Evolutionary conservation across 64 coral and sea anemone genomes (phyloP).

Genomic region (Hydrozoanthus tunicans): DNA sequence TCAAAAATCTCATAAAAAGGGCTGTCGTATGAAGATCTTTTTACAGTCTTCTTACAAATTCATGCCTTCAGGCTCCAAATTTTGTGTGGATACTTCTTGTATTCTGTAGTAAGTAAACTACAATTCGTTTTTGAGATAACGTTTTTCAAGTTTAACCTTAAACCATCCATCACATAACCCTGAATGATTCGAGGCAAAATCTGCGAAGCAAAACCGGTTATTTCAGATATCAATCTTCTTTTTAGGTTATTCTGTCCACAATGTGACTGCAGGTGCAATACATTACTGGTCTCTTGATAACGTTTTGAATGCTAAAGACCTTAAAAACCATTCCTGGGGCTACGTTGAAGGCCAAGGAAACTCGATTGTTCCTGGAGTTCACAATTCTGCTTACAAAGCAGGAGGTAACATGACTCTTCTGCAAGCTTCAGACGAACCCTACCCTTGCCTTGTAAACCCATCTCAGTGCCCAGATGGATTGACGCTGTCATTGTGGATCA

Average conservation of each 20-base stretch:
- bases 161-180: too few species aligned
- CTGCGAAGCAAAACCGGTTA: too few species aligned
- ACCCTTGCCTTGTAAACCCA: slow-evolving; percentile 21
- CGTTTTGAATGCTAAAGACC: not conserved
- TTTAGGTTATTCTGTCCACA: slow-evolving; percentile 13
- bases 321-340: not conserved
- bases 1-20: too few species aligned
- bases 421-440: not conserved
- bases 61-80: too few species aligned
- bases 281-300: slow-evolving; percentile 43
- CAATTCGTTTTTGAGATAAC: too few species aligned
- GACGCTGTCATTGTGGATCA: slow-evolving; percentile 16
- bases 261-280: slow-evolving; percentile 7
- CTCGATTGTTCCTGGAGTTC: not conserved
- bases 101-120: too few species aligned
- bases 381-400: not conserved
- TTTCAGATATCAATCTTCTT: not conserved
- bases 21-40: too few species aligned
- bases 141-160: too few species aligned
- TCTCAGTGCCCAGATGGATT: slow-evolving; percentile 3
- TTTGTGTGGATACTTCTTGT: too few species aligned
- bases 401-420: slow-evolving; percentile 20
- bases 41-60: too few species aligned
- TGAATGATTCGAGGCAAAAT: too few species aligned
- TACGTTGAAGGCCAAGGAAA: not conserved